phyloP scores from a whole-genome alignment of 2,797 vertebrate genomes.

The Petrocephalus sullivani region DNA sequence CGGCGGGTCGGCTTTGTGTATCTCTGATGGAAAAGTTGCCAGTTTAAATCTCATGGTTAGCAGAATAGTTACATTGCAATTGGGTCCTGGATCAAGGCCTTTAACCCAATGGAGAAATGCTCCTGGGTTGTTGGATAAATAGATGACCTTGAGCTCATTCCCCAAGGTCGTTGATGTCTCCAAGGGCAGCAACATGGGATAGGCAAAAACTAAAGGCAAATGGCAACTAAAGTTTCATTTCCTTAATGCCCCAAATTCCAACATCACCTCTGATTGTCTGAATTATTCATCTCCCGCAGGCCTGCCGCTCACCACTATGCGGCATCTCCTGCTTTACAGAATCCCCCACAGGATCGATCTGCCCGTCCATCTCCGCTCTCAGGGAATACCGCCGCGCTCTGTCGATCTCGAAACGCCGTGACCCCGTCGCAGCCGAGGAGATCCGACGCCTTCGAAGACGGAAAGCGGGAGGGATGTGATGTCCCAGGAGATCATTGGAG shows the following conservation, averaged over 20 bases:
- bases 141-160: neutral
- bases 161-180: neutral
- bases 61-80: neutral
- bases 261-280: neutral
- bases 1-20: neutral
- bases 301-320: neutral
- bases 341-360: neutral
- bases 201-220: neutral
- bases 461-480: neutral
- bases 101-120: neutral
- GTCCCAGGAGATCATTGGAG: neutral
- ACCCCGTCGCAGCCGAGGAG: neutral
- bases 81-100: neutral
- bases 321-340: neutral
- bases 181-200: neutral
- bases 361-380: neutral
- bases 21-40: neutral
- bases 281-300: neutral
- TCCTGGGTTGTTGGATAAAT: neutral
- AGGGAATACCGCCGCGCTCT: neutral
- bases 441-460: neutral
- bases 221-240: neutral
- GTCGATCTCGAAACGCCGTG: neutral
- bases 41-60: neutral
- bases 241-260: neutral